Conservation (phyloP, 2,113 vertebrate genomes). For the Anoura caudifer region DNA sequence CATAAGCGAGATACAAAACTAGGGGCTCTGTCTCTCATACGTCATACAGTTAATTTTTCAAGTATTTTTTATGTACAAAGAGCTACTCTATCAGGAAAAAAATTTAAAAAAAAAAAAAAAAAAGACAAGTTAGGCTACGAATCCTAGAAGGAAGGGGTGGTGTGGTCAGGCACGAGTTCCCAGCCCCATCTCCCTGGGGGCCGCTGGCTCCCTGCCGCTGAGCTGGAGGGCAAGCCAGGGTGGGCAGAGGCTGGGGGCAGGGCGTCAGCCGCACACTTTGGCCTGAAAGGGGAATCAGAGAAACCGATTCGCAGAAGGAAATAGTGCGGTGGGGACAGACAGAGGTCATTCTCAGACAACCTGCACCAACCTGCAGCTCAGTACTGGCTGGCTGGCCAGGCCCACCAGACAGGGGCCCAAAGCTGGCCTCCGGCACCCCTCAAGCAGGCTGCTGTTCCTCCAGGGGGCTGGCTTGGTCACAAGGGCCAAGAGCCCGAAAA, state of each 20-base stretch:
- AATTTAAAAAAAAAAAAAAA: conserved; percentile 75
- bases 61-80: conserved; percentile 86
- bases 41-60: conserved; percentile 78
- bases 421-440: neutral
- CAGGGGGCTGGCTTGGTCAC: neutral
- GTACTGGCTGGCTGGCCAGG: neutral
- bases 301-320: neutral
- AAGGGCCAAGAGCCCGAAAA: neutral
- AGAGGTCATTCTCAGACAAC: neutral
- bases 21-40: conserved; percentile 83
- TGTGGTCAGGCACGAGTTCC: neutral
- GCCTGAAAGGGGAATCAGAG: conserved; percentile 49
- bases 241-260: neutral
- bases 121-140: conserved; percentile 74
- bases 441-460: neutral
- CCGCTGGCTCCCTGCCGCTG: neutral
- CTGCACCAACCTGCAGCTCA: neutral
- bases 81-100: conserved; percentile 81
- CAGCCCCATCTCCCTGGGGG: neutral
- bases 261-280: conserved; percentile 48
- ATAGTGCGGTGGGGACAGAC: neutral
- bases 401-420: neutral
- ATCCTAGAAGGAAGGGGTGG: conserved; percentile 52
- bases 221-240: neutral
- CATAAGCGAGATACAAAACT: conserved; percentile 85